A percentile compares a stretch with the other conserved stretches of the same genome.
Evolutionary conservation across 2,113 vertebrate species (phyloP).

Genomic region (Chaetodon trifascialis): DNA sequence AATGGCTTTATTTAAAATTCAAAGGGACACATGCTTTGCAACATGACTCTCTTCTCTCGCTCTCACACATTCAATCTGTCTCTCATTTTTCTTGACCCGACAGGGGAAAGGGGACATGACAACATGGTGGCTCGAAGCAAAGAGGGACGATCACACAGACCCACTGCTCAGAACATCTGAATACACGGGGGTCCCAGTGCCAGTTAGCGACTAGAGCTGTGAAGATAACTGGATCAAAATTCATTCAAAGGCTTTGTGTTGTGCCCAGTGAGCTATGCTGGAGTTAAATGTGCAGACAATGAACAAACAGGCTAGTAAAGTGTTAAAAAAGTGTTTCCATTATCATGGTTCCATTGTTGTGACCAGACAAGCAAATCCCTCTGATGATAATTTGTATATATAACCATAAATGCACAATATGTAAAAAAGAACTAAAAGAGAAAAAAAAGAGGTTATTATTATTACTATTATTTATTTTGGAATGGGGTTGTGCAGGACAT

Average conservation of each 20-base stretch:
- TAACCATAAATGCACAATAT: conserved; percentile 7
- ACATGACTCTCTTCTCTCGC: conserved; percentile 40
- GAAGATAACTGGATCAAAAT: not conserved
- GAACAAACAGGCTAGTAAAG: not conserved
- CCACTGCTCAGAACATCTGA: conserved; percentile 56
- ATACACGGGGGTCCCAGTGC: conserved; percentile 62
- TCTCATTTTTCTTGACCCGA: conserved; percentile 32
- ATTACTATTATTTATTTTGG: not conserved
- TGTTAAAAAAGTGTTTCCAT: conserved; percentile 1
- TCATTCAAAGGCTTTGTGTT: not conserved
- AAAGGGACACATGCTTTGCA: conserved; percentile 56
- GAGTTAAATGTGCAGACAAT: conserved; percentile 15
- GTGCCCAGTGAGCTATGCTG: not conserved
- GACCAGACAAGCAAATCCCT: not conserved
- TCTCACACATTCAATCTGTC: not conserved
- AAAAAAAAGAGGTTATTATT: too few species aligned
- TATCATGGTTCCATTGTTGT: not conserved
- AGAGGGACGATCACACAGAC: conserved; percentile 58
- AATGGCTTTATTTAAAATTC: conserved; percentile 76
- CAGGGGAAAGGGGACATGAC: conserved; percentile 87
- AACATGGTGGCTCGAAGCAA: conserved; percentile 86
- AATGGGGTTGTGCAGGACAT: not conserved
- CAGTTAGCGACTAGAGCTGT: conserved; percentile 70
- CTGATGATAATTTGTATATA: not conserved
- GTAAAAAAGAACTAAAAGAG: not conserved